Conservation (phyloP, 2,113 vertebrate genomes). For the Cryptotis parvus region DNA sequence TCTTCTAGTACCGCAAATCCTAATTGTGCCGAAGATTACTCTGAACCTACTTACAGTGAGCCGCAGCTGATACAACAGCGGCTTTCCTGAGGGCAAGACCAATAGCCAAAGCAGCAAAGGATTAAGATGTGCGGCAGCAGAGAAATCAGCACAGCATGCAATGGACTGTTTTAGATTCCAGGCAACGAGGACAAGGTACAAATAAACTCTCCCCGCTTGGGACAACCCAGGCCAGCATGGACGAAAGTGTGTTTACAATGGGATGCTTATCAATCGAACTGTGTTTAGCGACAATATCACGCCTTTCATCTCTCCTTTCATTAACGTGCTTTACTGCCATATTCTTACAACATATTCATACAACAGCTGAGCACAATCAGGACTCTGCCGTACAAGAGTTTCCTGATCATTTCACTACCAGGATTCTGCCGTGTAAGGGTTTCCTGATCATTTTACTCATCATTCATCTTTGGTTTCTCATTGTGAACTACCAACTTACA, state of each 20-base stretch:
- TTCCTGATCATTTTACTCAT: no score
- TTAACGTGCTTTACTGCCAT: background rate
- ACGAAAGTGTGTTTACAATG: no score
- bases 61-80: background rate
- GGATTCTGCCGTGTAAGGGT: background rate
- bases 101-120: background rate
- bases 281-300: no score
- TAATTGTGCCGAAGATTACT: background rate
- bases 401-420: background rate
- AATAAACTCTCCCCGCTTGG: background rate
- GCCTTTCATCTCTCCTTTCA: background rate
- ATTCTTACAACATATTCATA: background rate
- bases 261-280: no score
- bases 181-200: background rate
- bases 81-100: background rate
- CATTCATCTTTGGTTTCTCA: background rate
- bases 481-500: background rate
- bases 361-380: background rate
- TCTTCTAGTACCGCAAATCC: constrained; percentile 40
- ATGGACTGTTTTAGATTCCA: background rate
- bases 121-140: background rate
- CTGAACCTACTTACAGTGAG: constrained; percentile 8
- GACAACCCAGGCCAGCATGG: no score
- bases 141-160: background rate
- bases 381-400: accelerated